Evolutionary conservation across 1,140 invertebrate genomes (phyloP).

Genomic region (Cardiocondyla obscurior): DNA sequence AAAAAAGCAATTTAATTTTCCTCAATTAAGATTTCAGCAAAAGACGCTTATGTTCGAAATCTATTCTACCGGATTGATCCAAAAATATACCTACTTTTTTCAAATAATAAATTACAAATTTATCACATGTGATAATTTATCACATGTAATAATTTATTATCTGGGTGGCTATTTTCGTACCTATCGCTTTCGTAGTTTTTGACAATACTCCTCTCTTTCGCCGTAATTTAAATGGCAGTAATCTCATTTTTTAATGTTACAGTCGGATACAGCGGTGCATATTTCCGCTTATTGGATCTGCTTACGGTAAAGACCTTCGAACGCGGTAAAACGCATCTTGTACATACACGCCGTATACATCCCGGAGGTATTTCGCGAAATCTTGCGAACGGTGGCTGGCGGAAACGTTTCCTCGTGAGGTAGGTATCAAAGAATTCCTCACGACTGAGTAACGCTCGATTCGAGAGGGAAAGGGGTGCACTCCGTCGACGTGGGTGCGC

Average conservation of each 20-base stretch:
- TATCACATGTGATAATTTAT: no score
- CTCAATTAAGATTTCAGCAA: background rate
- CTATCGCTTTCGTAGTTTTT: background rate
- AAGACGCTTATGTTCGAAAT: background rate
- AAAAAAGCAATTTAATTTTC: background rate
- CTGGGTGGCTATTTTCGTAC: no score
- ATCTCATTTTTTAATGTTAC: constrained; percentile 13
- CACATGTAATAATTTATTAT: no score
- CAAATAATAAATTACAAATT: no score
- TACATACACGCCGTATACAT: background rate
- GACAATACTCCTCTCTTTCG: background rate
- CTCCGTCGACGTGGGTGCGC: background rate
- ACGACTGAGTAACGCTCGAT: constrained; percentile 34
- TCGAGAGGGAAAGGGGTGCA: background rate
- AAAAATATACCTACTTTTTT: no score
- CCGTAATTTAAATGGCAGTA: constrained; percentile 29
- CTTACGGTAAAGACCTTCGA: constrained; percentile 35
- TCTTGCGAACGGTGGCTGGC: constrained; percentile 27
- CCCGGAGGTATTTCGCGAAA: constrained; percentile 32
- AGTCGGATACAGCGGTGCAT: constrained; percentile 4
- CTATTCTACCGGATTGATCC: background rate
- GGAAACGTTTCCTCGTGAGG: constrained; percentile 40
- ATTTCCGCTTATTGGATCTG: constrained; percentile 32
- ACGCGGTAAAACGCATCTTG: constrained; percentile 31
- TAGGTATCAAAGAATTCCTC: constrained; percentile 57